These are phyloP conservation scores for Anoplophora glabripennis DNA, from an alignment of 1,140 invertebrate genomes.

Conservation along the genomic window DNA sequence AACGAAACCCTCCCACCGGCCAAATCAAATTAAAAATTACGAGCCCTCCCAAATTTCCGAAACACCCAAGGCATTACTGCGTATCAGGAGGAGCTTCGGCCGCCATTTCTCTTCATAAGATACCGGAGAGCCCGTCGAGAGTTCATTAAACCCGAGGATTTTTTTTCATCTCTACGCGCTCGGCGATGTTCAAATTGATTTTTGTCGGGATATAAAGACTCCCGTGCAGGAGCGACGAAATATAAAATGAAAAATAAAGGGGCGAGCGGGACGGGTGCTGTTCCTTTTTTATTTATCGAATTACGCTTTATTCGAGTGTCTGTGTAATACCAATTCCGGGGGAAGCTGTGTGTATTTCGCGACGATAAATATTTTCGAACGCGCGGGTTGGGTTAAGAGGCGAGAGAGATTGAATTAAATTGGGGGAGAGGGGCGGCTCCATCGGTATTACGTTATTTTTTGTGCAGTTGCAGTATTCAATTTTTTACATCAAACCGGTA, in stretches of 20 bases:
- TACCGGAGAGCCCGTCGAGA: no score
- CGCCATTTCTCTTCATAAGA: no score
- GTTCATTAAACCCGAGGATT: no score
- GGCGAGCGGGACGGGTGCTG: not conserved
- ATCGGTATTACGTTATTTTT: not conserved
- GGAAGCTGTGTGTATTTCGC: no score
- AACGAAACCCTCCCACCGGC: no score
- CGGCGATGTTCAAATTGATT: not conserved
- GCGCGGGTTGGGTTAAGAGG: not conserved
- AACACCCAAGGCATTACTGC: no score
- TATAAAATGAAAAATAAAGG: not conserved
- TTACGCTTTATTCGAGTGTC: slow-evolving; percentile 6
- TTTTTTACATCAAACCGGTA: no score
- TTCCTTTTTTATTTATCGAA: slow-evolving; percentile 1
- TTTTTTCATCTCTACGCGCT: no score
- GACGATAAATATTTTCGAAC: no score
- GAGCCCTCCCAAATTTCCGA: no score
- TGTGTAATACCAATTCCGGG: not conserved
- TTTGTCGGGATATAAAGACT: not conserved
- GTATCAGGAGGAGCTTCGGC: no score
- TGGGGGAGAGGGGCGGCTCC: not conserved
- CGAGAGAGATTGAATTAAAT: not conserved
- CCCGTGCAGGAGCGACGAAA: not conserved
- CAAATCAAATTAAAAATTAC: no score
- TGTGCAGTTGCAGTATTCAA: not conserved